Percentiles rank a stretch among this genome's conserved stretches.
phyloP scores from a whole-genome alignment of 2,113 vertebrate species.

The Festucalex cinctus region DNA sequence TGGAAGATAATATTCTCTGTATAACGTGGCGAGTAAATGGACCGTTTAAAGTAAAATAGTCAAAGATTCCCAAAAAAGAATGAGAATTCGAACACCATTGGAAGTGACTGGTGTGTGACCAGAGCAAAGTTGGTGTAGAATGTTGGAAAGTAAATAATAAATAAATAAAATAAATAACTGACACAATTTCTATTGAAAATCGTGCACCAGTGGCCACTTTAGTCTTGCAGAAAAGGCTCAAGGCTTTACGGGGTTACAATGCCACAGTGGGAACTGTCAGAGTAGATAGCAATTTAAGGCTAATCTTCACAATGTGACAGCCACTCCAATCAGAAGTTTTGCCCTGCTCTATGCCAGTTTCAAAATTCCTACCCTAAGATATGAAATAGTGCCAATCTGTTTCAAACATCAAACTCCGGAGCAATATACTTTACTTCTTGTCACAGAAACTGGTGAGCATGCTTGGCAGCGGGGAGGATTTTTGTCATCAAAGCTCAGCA shows the following conservation, averaged over 20 bases:
- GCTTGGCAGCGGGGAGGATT: constrained; percentile 49
- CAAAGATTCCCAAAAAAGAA: background rate
- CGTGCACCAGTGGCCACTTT: background rate
- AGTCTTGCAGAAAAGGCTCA: background rate
- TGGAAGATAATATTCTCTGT: constrained; percentile 4
- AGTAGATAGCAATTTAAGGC: constrained; percentile 17
- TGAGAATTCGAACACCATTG: background rate
- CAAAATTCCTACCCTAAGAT: constrained; percentile 29
- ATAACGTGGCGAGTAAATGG: background rate
- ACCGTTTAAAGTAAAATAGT: background rate
- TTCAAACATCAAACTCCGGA: constrained; percentile 29
- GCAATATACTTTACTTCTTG: constrained; percentile 27
- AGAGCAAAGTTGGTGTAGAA: background rate
- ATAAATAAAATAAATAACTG: background rate
- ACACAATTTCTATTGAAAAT: background rate
- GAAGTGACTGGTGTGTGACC: background rate
- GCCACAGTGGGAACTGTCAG: constrained; percentile 9
- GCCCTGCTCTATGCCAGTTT: constrained; percentile 30
- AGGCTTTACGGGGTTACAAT: background rate
- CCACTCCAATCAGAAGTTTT: constrained; percentile 46
- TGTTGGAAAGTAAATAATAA: background rate
- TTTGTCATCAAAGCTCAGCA: constrained; percentile 57
- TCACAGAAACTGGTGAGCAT: constrained; percentile 48
- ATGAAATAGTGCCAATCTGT: constrained; percentile 38
- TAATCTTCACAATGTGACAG: constrained; percentile 26